Evolutionary conservation across 92 coral and sea anemone genomes (phyloP).

Genomic region (Phenganax subtilis): DNA sequence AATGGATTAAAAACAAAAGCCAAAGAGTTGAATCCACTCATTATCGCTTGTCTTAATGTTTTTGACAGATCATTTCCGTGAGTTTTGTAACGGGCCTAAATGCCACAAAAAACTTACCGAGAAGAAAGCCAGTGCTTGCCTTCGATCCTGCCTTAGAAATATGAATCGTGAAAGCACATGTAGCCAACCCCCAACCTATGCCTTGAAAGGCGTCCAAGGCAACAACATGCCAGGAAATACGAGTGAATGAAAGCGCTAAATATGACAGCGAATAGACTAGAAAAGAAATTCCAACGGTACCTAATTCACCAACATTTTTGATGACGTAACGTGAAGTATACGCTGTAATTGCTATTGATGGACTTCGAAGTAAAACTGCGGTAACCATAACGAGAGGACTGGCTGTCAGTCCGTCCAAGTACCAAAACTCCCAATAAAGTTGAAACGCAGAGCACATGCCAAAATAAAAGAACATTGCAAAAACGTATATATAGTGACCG

Average conservation of each 20-base stretch:
- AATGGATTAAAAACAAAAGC: too few relatives aligned
- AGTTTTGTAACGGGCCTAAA: too few relatives aligned
- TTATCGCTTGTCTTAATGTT: too few relatives aligned
- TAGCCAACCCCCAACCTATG: not conserved
- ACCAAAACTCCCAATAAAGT: constrained; percentile 26
- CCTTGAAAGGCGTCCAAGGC: constrained; percentile 13
- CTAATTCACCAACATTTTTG: not conserved
- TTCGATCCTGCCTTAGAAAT: constrained; percentile 18
- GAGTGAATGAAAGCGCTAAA: constrained; percentile 1
- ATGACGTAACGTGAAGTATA: not conserved
- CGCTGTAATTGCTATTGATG: not conserved
- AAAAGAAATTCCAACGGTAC: constrained; percentile 1
- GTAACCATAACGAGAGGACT: constrained; percentile 14
- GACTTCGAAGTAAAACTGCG: constrained; percentile 1
- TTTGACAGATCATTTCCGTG: too few relatives aligned
- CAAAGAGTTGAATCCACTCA: too few relatives aligned
- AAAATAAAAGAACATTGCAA: too few relatives aligned
- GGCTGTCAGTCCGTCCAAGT: not conserved
- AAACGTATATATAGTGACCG: too few relatives aligned
- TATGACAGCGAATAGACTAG: not conserved
- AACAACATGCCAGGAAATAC: constrained; percentile 16
- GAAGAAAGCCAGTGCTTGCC: constrained; percentile 19
- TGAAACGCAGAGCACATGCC: constrained; percentile 1
- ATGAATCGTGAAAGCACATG: constrained; percentile 1
- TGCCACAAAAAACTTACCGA: not conserved